Percentiles rank a stretch among this genome's conserved stretches.
Evolutionary conservation across 2,113 vertebrate genomes (phyloP).

Genomic region (Parotia lawesii): DNA sequence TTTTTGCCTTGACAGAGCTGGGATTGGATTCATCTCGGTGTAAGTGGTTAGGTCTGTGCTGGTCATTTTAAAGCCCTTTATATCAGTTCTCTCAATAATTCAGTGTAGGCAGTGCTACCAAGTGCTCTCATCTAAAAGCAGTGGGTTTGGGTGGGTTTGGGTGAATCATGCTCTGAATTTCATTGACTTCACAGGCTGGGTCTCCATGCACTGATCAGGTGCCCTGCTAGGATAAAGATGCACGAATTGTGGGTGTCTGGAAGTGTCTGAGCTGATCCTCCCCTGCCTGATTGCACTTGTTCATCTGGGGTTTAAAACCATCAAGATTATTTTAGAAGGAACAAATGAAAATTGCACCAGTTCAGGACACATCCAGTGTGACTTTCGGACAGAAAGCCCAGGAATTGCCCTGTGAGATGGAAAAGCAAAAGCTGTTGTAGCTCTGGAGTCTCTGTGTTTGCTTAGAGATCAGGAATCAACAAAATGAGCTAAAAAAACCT

Average conservation of each 20-base stretch:
- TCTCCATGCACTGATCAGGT: neutral
- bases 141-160: neutral
- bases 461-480: neutral
- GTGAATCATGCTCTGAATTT: neutral
- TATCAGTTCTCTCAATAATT: neutral
- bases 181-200: neutral
- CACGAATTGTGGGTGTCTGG: fast-evolving
- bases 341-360: neutral
- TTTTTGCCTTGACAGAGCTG: neutral
- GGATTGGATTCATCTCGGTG: neutral
- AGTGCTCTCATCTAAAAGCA: neutral
- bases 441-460: neutral
- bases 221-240: neutral
- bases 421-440: neutral
- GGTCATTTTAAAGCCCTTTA: neutral
- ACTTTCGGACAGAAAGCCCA: neutral
- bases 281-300: neutral
- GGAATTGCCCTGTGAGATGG: neutral
- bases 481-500: neutral
- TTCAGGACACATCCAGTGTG: neutral
- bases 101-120: neutral
- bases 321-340: neutral
- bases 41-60: neutral
- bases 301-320: neutral
- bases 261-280: neutral